Evolutionary conservation across 2,797 vertebrate genomes (phyloP).

Genomic region (Anas georgica): DNA sequence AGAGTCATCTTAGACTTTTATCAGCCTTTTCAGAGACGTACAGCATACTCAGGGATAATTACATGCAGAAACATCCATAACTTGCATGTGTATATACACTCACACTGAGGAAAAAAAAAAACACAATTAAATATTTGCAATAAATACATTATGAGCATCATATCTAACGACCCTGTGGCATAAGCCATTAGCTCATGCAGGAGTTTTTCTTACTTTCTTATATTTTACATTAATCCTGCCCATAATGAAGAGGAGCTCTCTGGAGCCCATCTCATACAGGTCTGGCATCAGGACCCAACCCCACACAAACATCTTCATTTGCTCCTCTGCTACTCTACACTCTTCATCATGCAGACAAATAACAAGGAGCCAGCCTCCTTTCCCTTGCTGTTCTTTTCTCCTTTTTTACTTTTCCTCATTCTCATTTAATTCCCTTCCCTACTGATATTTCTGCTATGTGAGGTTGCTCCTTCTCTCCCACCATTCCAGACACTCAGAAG

Average conservation of each 20-base stretch:
- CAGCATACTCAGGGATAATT: background rate
- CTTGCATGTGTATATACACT: background rate
- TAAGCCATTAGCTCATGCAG: background rate
- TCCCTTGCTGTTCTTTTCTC: background rate
- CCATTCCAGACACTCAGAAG: background rate
- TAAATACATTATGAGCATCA: background rate
- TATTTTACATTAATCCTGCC: background rate
- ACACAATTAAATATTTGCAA: background rate
- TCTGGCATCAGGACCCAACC: background rate
- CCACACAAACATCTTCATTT: background rate
- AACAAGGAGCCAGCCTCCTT: background rate
- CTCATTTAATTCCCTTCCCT: background rate
- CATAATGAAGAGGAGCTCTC: background rate
- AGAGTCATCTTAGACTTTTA: background rate
- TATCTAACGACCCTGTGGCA: background rate
- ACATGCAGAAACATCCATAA: background rate
- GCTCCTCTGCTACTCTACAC: background rate
- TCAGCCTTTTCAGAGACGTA: background rate
- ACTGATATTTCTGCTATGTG: accelerated
- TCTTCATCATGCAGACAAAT: background rate
- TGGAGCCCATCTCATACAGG: background rate
- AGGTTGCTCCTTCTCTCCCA: background rate
- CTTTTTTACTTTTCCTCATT: background rate
- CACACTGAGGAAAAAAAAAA: background rate
- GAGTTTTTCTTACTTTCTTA: background rate